These are phyloP conservation scores for Sphenodon punctatus DNA, from an alignment of 2,797 vertebrate species.

Conservation along the genomic window DNA sequence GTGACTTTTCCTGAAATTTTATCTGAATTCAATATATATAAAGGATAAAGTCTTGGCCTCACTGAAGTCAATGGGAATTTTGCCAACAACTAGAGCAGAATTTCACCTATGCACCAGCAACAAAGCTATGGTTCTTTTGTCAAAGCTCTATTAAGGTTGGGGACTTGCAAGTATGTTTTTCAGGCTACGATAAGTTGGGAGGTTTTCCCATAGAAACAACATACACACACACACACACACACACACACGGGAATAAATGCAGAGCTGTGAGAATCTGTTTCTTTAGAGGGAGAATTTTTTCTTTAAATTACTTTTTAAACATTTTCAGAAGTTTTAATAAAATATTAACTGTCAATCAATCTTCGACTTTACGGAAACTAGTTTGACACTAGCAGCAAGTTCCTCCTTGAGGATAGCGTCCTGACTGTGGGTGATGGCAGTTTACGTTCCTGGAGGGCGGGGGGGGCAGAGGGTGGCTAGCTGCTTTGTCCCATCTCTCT, in stretches of 20 bases:
- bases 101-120: no score
- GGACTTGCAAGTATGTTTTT: background rate
- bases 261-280: background rate
- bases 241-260: background rate
- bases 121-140: no score
- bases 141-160: background rate
- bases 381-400: no score
- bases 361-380: background rate
- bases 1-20: background rate
- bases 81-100: no score
- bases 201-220: background rate
- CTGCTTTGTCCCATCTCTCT: no score
- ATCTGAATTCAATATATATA: background rate
- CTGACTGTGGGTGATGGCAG: no score
- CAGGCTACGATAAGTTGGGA: background rate
- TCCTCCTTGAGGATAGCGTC: no score
- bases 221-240: no score
- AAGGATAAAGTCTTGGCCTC: background rate
- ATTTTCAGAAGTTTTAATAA: background rate
- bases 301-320: background rate
- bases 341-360: background rate
- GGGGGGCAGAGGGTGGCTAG: no score
- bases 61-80: no score
- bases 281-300: accelerated
- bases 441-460: no score